Conservation (phyloP, 2,797 vertebrate genomes). For the Xenopus petersii region DNA sequence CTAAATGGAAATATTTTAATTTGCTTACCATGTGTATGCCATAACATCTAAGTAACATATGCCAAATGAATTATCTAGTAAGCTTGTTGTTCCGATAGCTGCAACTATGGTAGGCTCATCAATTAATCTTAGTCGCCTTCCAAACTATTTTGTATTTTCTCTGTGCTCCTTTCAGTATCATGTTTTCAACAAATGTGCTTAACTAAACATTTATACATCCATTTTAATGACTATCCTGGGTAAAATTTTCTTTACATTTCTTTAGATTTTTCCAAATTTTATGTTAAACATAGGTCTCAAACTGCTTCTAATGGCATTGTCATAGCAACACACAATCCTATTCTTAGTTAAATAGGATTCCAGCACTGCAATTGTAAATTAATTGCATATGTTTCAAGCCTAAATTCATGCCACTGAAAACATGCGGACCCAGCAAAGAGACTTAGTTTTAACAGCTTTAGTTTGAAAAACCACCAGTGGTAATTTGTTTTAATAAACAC, state of each 20-base stretch:
- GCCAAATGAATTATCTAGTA: too few species aligned
- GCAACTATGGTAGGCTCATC: too few species aligned
- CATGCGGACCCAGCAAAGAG: neutral
- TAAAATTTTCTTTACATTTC: neutral
- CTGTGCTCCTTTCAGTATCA: neutral
- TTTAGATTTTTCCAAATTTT: neutral
- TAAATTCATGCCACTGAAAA: neutral
- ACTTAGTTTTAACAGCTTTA: neutral
- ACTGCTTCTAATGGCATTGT: conserved; percentile 1
- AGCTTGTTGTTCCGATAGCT: too few species aligned
- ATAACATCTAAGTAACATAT: too few species aligned
- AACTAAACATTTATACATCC: neutral
- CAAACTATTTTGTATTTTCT: neutral
- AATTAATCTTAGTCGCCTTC: too few species aligned
- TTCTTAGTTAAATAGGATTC: neutral
- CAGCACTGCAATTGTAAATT: neutral
- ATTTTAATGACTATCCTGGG: neutral
- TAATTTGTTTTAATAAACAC: too few species aligned
- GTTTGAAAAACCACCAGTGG: neutral
- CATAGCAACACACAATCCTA: conserved; percentile 16
- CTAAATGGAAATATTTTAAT: too few species aligned
- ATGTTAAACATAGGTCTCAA: conserved; percentile 2
- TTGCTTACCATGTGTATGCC: too few species aligned
- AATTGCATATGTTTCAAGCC: neutral
- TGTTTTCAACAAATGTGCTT: neutral